These are phyloP conservation scores for Diuraphis noxia DNA, from an alignment of 1,140 invertebrate genomes.

Conservation along the genomic window DNA sequence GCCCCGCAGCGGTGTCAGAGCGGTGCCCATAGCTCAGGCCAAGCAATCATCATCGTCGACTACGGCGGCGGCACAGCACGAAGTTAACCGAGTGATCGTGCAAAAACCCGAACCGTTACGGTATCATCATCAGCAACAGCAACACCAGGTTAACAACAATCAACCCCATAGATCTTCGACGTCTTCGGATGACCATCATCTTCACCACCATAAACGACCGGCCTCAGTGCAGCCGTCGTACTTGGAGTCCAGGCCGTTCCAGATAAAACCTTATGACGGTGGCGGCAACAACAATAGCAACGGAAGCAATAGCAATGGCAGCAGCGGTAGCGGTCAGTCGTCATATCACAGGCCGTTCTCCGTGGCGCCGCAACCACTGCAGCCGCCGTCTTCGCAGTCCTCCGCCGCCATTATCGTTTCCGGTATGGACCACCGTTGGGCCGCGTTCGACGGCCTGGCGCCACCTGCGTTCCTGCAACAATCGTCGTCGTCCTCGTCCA, in stretches of 20 bases:
- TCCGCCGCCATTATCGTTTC: not conserved
- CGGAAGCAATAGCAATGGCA: not conserved
- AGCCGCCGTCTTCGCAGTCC: not conserved
- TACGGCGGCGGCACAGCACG: not conserved
- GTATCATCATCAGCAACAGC: constrained; percentile 1
- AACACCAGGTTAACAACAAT: not conserved
- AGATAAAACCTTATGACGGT: constrained; percentile 34
- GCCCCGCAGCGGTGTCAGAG: constrained; percentile 34
- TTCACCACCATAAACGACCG: constrained; percentile 3
- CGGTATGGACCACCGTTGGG: constrained; percentile 32
- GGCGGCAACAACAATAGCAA: not conserved
- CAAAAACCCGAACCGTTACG: constrained; percentile 43
- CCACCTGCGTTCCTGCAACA: constrained; percentile 22
- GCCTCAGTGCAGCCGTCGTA: constrained; percentile 46
- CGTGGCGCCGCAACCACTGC: not conserved
- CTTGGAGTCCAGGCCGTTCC: constrained; percentile 41
- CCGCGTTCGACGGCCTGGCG: not conserved
- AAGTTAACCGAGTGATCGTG: constrained; percentile 32
- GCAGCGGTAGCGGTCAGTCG: not conserved
- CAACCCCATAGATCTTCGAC: not conserved
- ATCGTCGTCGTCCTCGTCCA: not conserved
- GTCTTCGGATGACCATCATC: not conserved
- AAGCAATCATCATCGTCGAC: not conserved
- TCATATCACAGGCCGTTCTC: constrained; percentile 43
- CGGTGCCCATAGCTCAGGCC: constrained; percentile 41